Conservation (phyloP, 1,140 invertebrate genomes). For the Agrypnia vestita region DNA sequence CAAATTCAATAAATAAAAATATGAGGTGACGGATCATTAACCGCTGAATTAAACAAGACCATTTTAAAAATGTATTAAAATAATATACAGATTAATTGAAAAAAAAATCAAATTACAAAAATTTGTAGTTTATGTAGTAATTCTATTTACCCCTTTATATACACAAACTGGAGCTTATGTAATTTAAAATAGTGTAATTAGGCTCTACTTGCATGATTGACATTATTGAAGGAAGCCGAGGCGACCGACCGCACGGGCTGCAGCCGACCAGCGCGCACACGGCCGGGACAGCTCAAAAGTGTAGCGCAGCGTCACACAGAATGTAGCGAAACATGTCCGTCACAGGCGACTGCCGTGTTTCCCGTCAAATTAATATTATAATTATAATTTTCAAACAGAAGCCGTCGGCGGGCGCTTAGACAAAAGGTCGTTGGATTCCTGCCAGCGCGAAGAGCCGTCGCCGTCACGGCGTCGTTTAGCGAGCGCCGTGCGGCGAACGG, state of each 20-base stretch:
- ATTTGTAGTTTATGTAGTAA: too few relatives aligned
- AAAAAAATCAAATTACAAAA: too few relatives aligned
- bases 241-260: too few relatives aligned
- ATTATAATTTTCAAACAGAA: conserved; percentile 53
- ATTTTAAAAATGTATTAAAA: too few relatives aligned
- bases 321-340: not conserved
- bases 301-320: not conserved
- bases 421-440: conserved; percentile 53
- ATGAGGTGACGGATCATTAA: not conserved
- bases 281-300: not conserved
- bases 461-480: conserved; percentile 14
- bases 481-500: conserved; percentile 2
- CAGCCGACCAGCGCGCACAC: too few relatives aligned
- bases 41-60: too few relatives aligned
- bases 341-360: conserved; percentile 5
- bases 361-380: conserved; percentile 49
- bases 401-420: conserved; percentile 40
- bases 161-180: too few relatives aligned
- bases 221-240: too few relatives aligned
- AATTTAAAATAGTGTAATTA: too few relatives aligned
- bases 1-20: not conserved
- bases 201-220: too few relatives aligned
- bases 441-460: conserved; percentile 35
- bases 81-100: too few relatives aligned
- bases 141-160: too few relatives aligned